phyloP scores from a whole-genome alignment of 2,797 vertebrate species.

The Anas georgica region DNA sequence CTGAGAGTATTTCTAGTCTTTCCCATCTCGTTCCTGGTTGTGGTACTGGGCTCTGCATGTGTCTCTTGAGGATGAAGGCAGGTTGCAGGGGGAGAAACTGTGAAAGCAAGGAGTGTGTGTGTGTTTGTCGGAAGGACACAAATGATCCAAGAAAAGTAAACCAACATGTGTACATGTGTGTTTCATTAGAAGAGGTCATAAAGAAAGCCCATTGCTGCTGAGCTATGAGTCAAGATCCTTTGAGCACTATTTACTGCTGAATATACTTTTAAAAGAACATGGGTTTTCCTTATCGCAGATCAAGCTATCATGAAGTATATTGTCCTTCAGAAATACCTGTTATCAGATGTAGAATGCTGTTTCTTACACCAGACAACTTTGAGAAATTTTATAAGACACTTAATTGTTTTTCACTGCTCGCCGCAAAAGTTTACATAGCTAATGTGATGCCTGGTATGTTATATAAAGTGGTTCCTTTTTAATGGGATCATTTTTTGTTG shows the following conservation, averaged over 20 bases:
- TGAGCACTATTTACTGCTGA: background rate
- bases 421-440: background rate
- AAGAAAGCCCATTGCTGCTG: background rate
- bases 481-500: background rate
- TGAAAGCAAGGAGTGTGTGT: background rate
- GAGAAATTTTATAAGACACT: background rate
- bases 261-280: background rate
- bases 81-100: background rate
- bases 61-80: background rate
- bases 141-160: background rate
- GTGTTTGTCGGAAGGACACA: accelerated
- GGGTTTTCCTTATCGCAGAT: background rate
- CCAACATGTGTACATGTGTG: accelerated
- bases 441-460: background rate
- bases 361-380: background rate
- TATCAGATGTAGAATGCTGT: background rate
- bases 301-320: background rate
- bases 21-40: background rate
- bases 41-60: background rate
- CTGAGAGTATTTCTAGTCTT: background rate
- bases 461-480: background rate
- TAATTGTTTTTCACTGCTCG: background rate
- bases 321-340: background rate
- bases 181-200: background rate
- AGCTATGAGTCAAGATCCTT: background rate